Base-by-base conservation (phyloP, 2,797 vertebrate genomes). In the Hippopotamyrus pictus region DNA sequence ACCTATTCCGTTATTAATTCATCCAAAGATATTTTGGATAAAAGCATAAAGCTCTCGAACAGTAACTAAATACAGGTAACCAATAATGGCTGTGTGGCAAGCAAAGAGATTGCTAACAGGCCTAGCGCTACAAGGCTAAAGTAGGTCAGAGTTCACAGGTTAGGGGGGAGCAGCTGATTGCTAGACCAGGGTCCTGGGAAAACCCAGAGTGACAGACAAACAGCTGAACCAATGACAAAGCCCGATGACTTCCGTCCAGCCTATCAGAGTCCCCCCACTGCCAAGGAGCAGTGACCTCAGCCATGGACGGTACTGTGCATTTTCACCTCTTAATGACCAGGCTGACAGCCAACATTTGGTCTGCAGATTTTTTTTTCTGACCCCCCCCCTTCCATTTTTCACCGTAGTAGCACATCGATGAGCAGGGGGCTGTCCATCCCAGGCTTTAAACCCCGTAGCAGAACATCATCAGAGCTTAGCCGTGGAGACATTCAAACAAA, bases 401-500 rank as follows among this genome's bases (percentile, higher is more conserved):
- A 76, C 90, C 86, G 90, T 88, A 84, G 91, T 88, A 59, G 88
- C 89, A 87, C 90, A 33, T 65, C 9, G 19, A 41, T n/a, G 22
- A 69, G 51, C 44, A 9, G 22, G 33, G 37, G 17, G 86, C 14
- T 44, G 53, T 87, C 51, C 33, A 3, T 44, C 54, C 29, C 9
- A 29, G 41, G 37, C 33, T 59, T 90, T 87, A 92, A 92, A 90
- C 69, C 92, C 84, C 54, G 87, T 91, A 93, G 92, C 25, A 91
- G 89, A 91, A 91, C 91, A 90, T 90, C 92, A 94, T 11, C 41
- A 50, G 44, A 94, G 95, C 95, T 96, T 96, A 95, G 96, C 95
- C 92, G 92, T 91, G 94, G 95, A 96, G 95, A 95, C 94, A 94
- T 88, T 89, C 87, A 88, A 62, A 62, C 86, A 88, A 88, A 65